Evolutionary conservation across 2,888 invertebrate species (phyloP).

Genomic region (Stenurella melanura): DNA sequence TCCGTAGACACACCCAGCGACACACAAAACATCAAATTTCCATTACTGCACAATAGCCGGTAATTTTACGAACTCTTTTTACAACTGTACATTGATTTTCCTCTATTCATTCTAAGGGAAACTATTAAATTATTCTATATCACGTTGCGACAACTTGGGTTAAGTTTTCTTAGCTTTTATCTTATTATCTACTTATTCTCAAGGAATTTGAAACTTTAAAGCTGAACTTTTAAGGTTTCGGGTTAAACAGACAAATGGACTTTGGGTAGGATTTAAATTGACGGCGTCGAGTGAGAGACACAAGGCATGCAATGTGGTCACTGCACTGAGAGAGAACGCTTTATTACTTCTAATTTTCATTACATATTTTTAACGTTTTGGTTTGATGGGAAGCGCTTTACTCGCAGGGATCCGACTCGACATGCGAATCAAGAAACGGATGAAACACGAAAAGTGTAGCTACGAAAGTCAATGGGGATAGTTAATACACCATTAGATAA

Average conservation of each 20-base stretch:
- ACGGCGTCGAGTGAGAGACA: neutral
- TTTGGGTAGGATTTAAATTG: neutral
- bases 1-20: neutral
- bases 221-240: neutral
- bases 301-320: no score
- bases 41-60: conserved; percentile 7
- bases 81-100: neutral
- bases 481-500: no score
- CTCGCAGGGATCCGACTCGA: no score
- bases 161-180: conserved; percentile 2
- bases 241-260: neutral
- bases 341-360: no score
- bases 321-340: no score
- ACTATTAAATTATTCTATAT: conserved; percentile 18
- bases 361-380: no score
- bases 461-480: no score
- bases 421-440: no score
- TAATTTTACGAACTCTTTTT: neutral
- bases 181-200: conserved; percentile 18
- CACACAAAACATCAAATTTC: neutral
- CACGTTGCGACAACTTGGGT: conserved; percentile 2
- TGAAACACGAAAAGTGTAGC: no score
- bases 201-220: neutral
- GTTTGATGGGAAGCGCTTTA: no score
- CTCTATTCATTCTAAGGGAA: neutral